These are phyloP conservation scores for Sitodiplosis mosellana DNA, from an alignment of 1,140 invertebrate species.

Conservation along the genomic window DNA sequence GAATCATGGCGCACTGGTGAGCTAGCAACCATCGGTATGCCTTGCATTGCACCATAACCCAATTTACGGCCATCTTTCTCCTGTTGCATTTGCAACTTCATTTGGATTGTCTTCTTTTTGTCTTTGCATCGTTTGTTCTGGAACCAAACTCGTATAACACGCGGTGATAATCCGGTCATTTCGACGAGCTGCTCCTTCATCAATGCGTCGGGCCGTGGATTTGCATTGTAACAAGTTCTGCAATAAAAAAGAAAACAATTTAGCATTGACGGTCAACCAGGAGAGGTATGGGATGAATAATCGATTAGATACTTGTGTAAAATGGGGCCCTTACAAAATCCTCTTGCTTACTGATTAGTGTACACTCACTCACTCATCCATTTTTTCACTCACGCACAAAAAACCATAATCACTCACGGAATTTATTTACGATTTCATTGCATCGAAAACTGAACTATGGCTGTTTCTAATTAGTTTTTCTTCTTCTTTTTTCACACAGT, in stretches of 20 bases:
- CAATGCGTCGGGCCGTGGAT: slow-evolving; percentile 91
- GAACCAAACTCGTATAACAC: slow-evolving; percentile 97
- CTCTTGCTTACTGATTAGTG: background rate
- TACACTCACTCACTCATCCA: background rate
- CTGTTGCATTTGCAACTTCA: slow-evolving; percentile 93
- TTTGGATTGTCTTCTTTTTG: slow-evolving; percentile 91
- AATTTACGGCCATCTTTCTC: slow-evolving; percentile 93
- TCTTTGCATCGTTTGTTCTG: slow-evolving; percentile 99
- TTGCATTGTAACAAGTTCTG: slow-evolving; percentile 84
- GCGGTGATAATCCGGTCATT: slow-evolving; percentile 88
- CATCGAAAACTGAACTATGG: too few relatives aligned
- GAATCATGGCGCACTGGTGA: slow-evolving; percentile 87
- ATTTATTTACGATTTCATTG: background rate
- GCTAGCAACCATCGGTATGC: slow-evolving; percentile 91
- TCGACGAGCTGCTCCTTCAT: slow-evolving; percentile 99
- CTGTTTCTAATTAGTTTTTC: too few relatives aligned
- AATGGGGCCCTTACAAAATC: too few relatives aligned
- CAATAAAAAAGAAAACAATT: slow-evolving; percentile 14
- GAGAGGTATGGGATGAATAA: too few relatives aligned
- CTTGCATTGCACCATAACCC: slow-evolving; percentile 80
- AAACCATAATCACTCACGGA: too few relatives aligned
- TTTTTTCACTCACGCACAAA: too few relatives aligned
- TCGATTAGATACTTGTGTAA: background rate
- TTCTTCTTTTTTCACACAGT: too few relatives aligned
- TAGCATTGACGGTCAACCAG: too few relatives aligned